Percentiles rank a stretch among this genome's conserved stretches.
Evolutionary conservation across 2,797 vertebrate species (phyloP).

Genomic region (Scleropages formosus): DNA sequence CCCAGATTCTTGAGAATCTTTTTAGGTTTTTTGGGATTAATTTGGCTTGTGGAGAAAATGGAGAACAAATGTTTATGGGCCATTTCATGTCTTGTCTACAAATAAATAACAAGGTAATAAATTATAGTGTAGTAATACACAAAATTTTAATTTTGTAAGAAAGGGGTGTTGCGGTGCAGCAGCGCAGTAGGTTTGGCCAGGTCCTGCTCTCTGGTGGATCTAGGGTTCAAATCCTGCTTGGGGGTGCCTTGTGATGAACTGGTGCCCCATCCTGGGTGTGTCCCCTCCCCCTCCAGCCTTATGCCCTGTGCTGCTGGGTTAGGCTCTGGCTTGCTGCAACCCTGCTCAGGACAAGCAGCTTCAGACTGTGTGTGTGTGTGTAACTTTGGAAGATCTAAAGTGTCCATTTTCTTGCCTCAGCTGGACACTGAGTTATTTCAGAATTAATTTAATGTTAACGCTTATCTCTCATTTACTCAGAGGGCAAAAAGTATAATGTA

Average conservation of each 20-base stretch:
- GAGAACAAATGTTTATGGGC: constrained; percentile 11
- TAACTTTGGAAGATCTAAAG: too few species aligned
- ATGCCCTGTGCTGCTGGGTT: too few species aligned
- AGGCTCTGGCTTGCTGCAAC: too few species aligned
- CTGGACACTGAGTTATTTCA: background rate
- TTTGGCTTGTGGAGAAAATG: constrained; percentile 2
- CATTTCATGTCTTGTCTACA: constrained; percentile 19
- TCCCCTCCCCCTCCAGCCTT: too few species aligned
- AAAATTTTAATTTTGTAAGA: background rate
- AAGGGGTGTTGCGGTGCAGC: too few species aligned
- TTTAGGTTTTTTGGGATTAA: background rate
- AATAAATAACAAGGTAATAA: constrained; percentile 21
- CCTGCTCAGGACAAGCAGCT: too few species aligned
- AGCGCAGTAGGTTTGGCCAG: too few species aligned
- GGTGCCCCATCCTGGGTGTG: too few species aligned
- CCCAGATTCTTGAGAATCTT: constrained; percentile 10
- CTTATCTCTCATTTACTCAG: constrained; percentile 6
- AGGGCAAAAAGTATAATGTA: constrained; percentile 2
- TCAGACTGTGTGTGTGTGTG: too few species aligned
- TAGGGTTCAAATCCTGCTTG: too few species aligned
- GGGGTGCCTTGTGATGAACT: too few species aligned
- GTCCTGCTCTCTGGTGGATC: too few species aligned
- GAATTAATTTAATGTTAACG: background rate
- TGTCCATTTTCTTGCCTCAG: constrained; percentile 6
- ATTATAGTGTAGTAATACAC: constrained; percentile 1